phyloP scores from a whole-genome alignment of 2,113 vertebrate genomes.

The Carlito syrichta region DNA sequence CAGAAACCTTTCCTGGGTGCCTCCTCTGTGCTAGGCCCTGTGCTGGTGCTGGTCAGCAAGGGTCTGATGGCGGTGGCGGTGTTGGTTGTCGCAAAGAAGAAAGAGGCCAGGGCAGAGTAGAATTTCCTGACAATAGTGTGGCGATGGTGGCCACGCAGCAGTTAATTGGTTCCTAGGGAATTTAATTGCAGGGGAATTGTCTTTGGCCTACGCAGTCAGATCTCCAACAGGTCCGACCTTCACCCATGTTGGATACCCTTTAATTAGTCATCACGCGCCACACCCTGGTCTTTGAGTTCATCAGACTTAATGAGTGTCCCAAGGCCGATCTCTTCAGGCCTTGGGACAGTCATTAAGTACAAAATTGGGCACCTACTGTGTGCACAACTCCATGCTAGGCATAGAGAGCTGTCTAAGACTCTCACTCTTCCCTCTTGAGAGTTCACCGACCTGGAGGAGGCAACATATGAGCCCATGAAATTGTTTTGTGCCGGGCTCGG shows the following conservation, averaged over 20 bases:
- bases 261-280: background rate
- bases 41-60: background rate
- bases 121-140: background rate
- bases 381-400: background rate
- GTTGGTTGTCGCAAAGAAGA: background rate
- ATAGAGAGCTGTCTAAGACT: background rate
- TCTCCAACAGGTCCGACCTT: background rate
- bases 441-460: background rate
- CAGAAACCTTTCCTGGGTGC: background rate
- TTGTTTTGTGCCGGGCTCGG: no score
- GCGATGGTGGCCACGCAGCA: background rate
- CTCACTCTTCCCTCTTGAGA: background rate
- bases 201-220: background rate
- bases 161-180: background rate
- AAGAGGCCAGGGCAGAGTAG: background rate
- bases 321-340: no score
- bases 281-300: background rate
- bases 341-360: background rate
- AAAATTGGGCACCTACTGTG: background rate
- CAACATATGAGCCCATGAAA: background rate
- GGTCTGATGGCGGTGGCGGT: no score
- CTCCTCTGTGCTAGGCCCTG: no score
- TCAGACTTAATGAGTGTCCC: background rate
- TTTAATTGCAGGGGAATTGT: background rate
- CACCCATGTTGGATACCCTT: background rate